Base-by-base conservation (phyloP, 2,797 vertebrate genomes). In the Eulemur rubriventer region DNA sequence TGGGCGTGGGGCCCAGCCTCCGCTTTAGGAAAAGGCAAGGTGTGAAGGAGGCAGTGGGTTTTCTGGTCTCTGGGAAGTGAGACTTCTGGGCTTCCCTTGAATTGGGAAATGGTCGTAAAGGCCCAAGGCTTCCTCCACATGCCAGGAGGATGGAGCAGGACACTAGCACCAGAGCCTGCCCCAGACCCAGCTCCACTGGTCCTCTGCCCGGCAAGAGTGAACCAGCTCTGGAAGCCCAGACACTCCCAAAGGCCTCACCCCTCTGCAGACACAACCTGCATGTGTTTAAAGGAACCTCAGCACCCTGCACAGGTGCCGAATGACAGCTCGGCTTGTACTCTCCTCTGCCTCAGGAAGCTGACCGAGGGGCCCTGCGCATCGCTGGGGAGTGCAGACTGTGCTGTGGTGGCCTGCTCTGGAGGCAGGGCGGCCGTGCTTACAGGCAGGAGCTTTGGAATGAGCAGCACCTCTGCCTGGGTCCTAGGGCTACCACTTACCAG, bases 251-350 rank as follows among this genome's bases (percentile, higher is more conserved):
- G n/a, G 41, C 61, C 70, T 72, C 52, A 5, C 26, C 3, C 76
- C n/a, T 52, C 72, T 70, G 80, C 93, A 88, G 87, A 85, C n/a
- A 38, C 57, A 61, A 26, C 43, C 84, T 26, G 4, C 38, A 14
- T 2, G 11, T 59, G 38, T 73, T 80, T 67, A 61, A 96, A 73
- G 61, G 57, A 61, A 10, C 46, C 67, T 8, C 0, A 33, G 76
- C 22, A 41, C 59, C 22, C 57, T 16, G 18, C 33, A 0, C 18
- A 22, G 50, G 83, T 41, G 57, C 13, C 65, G n/a, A 14, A 38
- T 7, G 48, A 18, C 65, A 35, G 26, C 11, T 61, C 65, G 41
- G 26, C 11, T 61, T 8, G 22, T 35, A 4, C 26, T 41, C 81
- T 83, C 70, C 50, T 63, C 43, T 46, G 70, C 50, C 3, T 26